A percentile compares a stretch with the other conserved stretches of the same genome.
Conservation (phyloP, 2,113 vertebrate species). For the Megaceryle torquata region DNA sequence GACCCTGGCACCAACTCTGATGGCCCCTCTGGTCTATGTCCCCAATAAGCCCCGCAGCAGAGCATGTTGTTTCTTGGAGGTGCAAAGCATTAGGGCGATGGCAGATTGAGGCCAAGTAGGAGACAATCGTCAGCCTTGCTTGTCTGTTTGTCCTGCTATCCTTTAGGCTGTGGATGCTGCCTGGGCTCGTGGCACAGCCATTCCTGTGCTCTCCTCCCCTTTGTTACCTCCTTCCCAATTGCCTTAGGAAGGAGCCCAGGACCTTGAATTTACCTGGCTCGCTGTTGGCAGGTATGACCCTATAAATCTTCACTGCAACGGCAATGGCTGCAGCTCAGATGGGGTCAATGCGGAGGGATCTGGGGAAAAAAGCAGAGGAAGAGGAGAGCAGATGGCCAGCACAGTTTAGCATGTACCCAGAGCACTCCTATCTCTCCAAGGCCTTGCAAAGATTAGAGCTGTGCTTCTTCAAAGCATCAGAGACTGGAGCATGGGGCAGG, state of each 20-base stretch:
- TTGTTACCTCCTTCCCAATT: background rate
- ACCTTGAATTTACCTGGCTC: background rate
- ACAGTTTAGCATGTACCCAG: background rate
- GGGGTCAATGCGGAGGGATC: background rate
- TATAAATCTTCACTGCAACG: background rate
- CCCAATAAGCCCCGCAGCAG: background rate
- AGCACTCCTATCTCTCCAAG: conserved; percentile 37
- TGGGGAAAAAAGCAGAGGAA: background rate
- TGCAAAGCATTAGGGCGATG: background rate
- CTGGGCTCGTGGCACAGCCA: background rate
- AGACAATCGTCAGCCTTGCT: background rate
- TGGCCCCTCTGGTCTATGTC: background rate
- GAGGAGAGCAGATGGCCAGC: background rate
- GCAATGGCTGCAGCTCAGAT: background rate
- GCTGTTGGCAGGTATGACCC: background rate
- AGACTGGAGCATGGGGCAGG: background rate
- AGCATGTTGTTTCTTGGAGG: background rate
- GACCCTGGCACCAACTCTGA: background rate
- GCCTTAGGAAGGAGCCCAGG: background rate
- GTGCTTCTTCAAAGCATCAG: conserved; percentile 1
- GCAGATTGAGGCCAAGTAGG: background rate
- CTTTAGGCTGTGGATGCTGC: background rate
- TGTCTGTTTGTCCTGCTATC: rapidly evolving
- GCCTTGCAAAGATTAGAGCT: conserved; percentile 33
- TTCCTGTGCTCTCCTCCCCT: background rate